Conservation (phyloP, 2,113 vertebrate genomes). For the Serinus canaria region DNA sequence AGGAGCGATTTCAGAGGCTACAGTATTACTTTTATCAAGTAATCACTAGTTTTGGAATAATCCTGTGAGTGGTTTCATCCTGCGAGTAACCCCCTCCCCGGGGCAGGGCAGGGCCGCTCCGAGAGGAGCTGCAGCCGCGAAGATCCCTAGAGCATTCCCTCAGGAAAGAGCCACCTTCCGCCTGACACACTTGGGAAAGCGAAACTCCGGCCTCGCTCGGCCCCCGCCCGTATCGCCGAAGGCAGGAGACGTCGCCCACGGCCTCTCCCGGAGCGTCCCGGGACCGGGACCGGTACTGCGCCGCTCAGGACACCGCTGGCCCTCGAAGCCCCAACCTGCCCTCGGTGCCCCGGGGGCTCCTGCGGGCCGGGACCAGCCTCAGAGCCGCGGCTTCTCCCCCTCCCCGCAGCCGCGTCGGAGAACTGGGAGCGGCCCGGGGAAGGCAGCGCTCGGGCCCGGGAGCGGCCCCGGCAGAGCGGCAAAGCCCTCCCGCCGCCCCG, state of each 20-base stretch:
- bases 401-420: not conserved
- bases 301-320: not conserved
- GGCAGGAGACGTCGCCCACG: not conserved
- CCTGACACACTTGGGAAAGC: not conserved
- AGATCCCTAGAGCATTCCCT: rapidly evolving
- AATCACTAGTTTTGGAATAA: rapidly evolving
- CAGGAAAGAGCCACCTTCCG: no score
- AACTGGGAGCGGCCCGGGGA: not conserved
- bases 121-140: not conserved
- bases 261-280: not conserved
- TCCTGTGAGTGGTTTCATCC: rapidly evolving
- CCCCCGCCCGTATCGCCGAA: not conserved
- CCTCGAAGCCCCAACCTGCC: not conserved
- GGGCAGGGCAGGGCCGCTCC: not conserved
- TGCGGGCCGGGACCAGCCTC: no score
- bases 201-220: not conserved
- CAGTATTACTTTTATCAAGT: rapidly evolving
- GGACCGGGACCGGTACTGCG: not conserved
- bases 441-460: not conserved
- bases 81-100: not conserved
- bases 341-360: not conserved
- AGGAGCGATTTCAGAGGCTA: not conserved
- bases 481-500: no score
- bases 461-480: not conserved
- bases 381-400: not conserved